Conservation (phyloP, 2,113 vertebrate species). For the Sus scrofa region T2T-Sscrofa CM000813.6:83155001-83155500, state of each 20-base stretch:
- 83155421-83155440: background rate
- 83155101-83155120: too few relatives aligned
- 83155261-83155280: background rate
- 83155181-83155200: background rate
- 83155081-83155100: too few relatives aligned
- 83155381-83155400: background rate
- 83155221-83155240: background rate
- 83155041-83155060: background rate
- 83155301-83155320: background rate
- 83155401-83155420: background rate
- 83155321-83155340: background rate
- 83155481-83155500: background rate
- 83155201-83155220: background rate
- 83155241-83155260: background rate
- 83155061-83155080: accelerated
- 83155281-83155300: background rate
- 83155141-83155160: background rate
- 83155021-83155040: background rate
- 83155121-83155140: background rate
- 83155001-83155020: background rate
- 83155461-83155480: background rate
- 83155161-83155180: background rate
- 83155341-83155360: too few relatives aligned
- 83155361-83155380: background rate
- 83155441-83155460: background rate